Evolutionary conservation across 2,888 invertebrate genomes (phyloP).

Genomic region (Ennomos quercinarius): DNA sequence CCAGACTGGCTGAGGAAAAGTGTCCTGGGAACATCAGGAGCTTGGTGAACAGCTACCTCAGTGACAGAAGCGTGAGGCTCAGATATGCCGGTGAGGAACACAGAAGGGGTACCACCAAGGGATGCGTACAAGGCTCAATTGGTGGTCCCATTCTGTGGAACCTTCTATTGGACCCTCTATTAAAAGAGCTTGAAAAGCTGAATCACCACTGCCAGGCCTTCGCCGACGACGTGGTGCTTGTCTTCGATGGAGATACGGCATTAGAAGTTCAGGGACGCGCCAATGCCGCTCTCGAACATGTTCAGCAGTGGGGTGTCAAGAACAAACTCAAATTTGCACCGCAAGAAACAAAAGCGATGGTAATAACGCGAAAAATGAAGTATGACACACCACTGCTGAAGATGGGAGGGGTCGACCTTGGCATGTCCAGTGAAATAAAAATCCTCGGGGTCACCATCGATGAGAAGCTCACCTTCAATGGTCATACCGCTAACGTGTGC

Average conservation of each 20-base stretch:
- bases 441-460: conserved; percentile 1
- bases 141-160: conserved; percentile 3
- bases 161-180: conserved; percentile 1
- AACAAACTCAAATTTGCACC: conserved; percentile 7
- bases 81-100: conserved; percentile 1
- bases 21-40: conserved; percentile 1
- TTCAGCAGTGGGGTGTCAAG: conserved; percentile 3
- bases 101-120: neutral
- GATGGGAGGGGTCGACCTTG: conserved; percentile 1
- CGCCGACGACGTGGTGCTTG: neutral
- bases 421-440: conserved; percentile 1
- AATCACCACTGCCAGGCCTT: conserved; percentile 2
- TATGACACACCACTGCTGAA: neutral
- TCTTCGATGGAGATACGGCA: conserved; percentile 3
- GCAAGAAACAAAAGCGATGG: conserved; percentile 1
- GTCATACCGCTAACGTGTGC: neutral
- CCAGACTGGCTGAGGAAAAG: conserved; percentile 8
- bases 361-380: neutral
- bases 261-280: conserved; percentile 1
- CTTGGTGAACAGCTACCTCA: neutral
- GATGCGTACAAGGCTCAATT: conserved; percentile 4
- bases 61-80: neutral
- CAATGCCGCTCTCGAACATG: conserved; percentile 2
- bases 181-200: neutral
- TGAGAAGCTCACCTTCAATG: neutral